Conservation (phyloP, 2,113 vertebrate genomes). For the Riparia riparia region DNA sequence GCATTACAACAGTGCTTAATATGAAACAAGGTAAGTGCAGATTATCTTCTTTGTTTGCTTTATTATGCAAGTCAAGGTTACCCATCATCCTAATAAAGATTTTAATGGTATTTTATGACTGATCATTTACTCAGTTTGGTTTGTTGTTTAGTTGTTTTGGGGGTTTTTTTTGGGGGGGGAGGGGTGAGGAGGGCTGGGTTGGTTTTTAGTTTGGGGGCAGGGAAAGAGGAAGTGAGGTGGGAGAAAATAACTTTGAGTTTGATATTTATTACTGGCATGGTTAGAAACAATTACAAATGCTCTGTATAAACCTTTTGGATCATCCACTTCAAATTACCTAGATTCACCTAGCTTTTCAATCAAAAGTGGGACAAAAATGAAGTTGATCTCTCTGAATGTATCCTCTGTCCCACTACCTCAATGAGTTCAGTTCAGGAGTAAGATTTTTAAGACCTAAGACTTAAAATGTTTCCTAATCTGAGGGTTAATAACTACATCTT, state of each 20-base stretch:
- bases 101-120: background rate
- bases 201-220: background rate
- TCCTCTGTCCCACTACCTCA: background rate
- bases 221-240: background rate
- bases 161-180: no score
- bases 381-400: background rate
- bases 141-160: background rate
- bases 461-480: background rate
- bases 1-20: background rate
- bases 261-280: background rate
- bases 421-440: background rate
- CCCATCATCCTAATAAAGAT: background rate
- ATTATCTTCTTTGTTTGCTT: background rate
- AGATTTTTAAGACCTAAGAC: background rate
- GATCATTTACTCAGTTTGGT: background rate
- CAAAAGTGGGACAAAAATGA: background rate
- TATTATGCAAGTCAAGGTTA: background rate
- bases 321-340: background rate
- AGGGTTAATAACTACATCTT: background rate
- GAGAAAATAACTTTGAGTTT: background rate
- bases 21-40: background rate
- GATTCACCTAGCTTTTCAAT: background rate
- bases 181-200: background rate
- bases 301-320: background rate
- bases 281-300: background rate